phyloP scores from a whole-genome alignment of 2,888 invertebrate species.

The Sarcophaga variegata region DNA sequence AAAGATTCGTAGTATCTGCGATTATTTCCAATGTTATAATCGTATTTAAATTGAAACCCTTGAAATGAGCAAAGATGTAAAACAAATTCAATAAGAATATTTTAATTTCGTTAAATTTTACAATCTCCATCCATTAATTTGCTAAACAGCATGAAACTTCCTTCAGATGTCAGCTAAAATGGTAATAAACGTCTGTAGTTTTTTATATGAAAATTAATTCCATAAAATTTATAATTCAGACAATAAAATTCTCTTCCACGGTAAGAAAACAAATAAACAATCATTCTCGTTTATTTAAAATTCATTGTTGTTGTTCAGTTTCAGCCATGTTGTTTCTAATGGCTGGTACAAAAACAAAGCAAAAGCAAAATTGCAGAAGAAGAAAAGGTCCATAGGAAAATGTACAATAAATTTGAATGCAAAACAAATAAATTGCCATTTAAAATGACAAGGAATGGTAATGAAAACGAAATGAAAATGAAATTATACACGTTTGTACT shows the following conservation, averaged over 20 bases:
- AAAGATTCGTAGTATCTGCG: too few relatives aligned
- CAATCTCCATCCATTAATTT: too few relatives aligned
- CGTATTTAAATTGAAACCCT: too few relatives aligned
- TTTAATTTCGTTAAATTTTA: too few relatives aligned
- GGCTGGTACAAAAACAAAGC: background rate
- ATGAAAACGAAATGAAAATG: background rate
- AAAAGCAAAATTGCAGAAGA: background rate
- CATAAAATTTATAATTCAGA: background rate
- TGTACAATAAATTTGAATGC: slow-evolving; percentile 12
- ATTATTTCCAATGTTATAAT: too few relatives aligned
- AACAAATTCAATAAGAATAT: too few relatives aligned
- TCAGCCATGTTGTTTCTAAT: background rate
- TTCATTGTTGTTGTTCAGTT: background rate
- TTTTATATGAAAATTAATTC: background rate
- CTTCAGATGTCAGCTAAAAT: background rate
- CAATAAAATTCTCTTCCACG: background rate
- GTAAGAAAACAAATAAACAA: too few relatives aligned
- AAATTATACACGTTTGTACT: slow-evolving; percentile 62
- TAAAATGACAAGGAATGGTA: background rate
- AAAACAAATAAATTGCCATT: slow-evolving; percentile 21
- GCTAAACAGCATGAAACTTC: too few relatives aligned
- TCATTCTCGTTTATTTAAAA: background rate
- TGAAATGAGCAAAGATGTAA: too few relatives aligned
- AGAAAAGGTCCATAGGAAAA: too few relatives aligned
- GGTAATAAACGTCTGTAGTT: background rate